Evolutionary conservation across 1,140 invertebrate species (phyloP).

Genomic region (Camponotus pennsylvanicus): DNA sequence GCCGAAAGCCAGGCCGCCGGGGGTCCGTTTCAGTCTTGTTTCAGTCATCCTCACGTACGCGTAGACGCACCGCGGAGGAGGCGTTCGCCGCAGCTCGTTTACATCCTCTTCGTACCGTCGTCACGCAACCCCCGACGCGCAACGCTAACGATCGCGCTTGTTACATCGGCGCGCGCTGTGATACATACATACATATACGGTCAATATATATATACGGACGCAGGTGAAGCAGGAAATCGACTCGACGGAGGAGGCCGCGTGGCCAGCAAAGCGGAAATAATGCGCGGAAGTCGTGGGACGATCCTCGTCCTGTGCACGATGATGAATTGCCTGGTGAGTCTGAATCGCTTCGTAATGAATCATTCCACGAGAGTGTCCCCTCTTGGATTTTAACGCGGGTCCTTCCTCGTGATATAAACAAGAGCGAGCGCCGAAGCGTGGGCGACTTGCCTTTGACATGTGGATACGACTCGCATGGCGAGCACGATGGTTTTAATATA

Average conservation of each 20-base stretch:
- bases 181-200: neutral
- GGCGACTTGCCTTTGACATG: neutral
- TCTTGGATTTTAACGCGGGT: conserved; percentile 3
- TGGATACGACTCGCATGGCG: neutral
- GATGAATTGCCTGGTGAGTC: conserved; percentile 65
- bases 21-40: conserved; percentile 61
- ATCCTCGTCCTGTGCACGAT: conserved; percentile 53
- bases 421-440: conserved; percentile 1
- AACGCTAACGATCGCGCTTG: conserved; percentile 32
- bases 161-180: neutral
- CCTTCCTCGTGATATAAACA: neutral
- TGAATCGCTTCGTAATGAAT: neutral
- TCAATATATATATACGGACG: neutral
- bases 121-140: conserved; percentile 18
- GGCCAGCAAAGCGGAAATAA: conserved; percentile 44
- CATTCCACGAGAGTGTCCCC: neutral
- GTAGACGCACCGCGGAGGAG: conserved; percentile 27
- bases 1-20: conserved; percentile 51
- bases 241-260: neutral
- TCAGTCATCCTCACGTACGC: conserved; percentile 77
- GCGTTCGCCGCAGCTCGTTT: conserved; percentile 20
- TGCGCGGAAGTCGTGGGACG: conserved; percentile 51
- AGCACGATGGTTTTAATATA: neutral
- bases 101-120: conserved; percentile 6
- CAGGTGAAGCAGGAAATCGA: conserved; percentile 56